Evolutionary conservation across 2,888 invertebrate genomes (phyloP).

Genomic region (Latrodectus hesperus): DNA sequence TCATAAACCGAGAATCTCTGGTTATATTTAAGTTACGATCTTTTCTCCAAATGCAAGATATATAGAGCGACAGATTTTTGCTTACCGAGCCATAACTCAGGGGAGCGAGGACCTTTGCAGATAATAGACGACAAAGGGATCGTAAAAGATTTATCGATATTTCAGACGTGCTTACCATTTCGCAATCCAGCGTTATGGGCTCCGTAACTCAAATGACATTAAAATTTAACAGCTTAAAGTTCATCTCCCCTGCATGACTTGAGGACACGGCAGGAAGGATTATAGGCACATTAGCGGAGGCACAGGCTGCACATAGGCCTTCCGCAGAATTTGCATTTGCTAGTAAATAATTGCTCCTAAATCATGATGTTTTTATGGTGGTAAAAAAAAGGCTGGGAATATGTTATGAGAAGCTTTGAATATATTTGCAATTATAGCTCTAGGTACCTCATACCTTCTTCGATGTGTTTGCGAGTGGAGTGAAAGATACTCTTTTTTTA

Average conservation of each 20-base stretch:
- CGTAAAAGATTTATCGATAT: slow-evolving; percentile 45
- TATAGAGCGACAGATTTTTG: not conserved
- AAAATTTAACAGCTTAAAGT: slow-evolving; percentile 27
- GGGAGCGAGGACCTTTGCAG: not conserved
- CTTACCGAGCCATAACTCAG: not conserved
- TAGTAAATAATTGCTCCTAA: too few species aligned
- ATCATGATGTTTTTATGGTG: too few species aligned
- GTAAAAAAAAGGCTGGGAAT: too few species aligned
- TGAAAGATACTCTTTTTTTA: too few species aligned
- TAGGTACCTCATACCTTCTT: too few species aligned
- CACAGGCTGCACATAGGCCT: not conserved
- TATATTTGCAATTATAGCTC: too few species aligned
- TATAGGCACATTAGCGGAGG: not conserved
- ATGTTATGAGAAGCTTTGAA: too few species aligned
- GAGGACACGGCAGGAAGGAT: not conserved
- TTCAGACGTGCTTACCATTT: slow-evolving; percentile 31
- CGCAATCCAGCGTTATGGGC: slow-evolving; percentile 12
- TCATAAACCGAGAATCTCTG: too few species aligned
- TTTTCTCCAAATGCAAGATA: not conserved
- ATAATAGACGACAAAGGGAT: slow-evolving; percentile 31
- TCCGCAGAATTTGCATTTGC: too few species aligned
- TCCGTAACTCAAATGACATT: slow-evolving; percentile 23
- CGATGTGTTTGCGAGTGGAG: too few species aligned
- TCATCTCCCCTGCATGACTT: not conserved
- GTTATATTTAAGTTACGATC: not conserved